A percentile compares a stretch with the other conserved stretches of the same genome.
Evolutionary conservation across 2,113 vertebrate species (phyloP).

Genomic region (Perca fluviatilis): DNA sequence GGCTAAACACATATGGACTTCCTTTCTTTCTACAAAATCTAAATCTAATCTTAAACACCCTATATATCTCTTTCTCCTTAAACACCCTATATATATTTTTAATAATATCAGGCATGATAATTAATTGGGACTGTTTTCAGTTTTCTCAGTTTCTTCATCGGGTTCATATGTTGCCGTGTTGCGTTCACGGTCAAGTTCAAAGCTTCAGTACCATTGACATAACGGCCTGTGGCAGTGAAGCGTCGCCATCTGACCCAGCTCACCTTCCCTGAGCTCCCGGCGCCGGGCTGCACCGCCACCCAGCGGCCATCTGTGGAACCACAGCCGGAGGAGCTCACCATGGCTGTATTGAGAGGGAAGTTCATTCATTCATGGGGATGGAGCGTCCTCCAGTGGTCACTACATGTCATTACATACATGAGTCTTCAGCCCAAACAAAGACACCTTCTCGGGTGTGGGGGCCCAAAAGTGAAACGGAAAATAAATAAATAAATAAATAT

Average conservation of each 20-base stretch:
- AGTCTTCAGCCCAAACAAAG: neutral
- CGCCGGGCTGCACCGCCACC: slow-evolving; percentile 44
- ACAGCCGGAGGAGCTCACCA: fast-evolving
- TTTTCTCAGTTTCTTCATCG: neutral
- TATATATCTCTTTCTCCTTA: neutral
- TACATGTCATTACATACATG: neutral
- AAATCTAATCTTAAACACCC: neutral
- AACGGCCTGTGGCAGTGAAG: slow-evolving; percentile 37
- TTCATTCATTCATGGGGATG: neutral
- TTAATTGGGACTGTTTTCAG: neutral
- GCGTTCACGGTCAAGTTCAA: slow-evolving; percentile 81
- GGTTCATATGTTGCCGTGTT: slow-evolving; percentile 8
- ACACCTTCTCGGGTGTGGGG: neutral
- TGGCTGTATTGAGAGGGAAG: too few relatives aligned
- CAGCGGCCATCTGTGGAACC: neutral
- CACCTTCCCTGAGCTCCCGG: neutral
- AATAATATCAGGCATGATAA: neutral
- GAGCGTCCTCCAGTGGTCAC: slow-evolving; percentile 42
- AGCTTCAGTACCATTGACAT: slow-evolving; percentile 3
- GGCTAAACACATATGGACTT: neutral
- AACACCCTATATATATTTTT: neutral
- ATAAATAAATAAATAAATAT: neutral
- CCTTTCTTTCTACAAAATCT: neutral
- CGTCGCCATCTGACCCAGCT: slow-evolving; percentile 33
- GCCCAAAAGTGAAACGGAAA: neutral